Conservation (phyloP, 2,797 vertebrate species). For the Taeniopygia guttata region DNA sequence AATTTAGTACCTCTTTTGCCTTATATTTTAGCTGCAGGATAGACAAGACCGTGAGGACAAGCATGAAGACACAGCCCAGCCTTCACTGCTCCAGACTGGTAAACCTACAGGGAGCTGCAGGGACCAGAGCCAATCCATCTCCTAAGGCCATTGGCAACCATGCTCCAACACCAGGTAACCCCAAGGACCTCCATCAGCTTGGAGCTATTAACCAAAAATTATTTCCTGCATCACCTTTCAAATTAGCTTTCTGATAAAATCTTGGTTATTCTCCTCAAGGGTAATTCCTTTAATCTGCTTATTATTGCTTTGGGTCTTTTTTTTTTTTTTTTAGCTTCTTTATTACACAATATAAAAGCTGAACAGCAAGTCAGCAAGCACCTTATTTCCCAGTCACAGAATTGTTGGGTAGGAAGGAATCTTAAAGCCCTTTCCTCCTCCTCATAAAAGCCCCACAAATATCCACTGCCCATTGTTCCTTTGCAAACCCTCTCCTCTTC, state of each 20-base stretch:
- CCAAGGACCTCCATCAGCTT: not conserved
- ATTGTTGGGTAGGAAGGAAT: not conserved
- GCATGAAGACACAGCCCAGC: not conserved
- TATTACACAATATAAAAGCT: not conserved
- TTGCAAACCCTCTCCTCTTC: not conserved
- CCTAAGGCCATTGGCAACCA: accelerated
- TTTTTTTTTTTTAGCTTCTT: not conserved
- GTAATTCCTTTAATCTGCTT: conserved; percentile 46
- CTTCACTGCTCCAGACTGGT: not conserved
- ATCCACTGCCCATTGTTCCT: not conserved
- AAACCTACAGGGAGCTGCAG: not conserved
- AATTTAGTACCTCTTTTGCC: not conserved
- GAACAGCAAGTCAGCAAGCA: not conserved
- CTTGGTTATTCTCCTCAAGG: conserved; percentile 2
- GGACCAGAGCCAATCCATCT: not conserved
- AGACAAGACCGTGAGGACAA: not conserved
- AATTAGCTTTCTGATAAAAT: conserved; percentile 52
- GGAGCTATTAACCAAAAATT: conserved; percentile 36
- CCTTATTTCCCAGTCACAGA: not conserved
- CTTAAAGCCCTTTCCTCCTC: not conserved
- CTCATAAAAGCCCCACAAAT: not conserved
- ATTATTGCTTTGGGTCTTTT: not conserved
- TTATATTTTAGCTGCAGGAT: not conserved
- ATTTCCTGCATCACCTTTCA: conserved; percentile 33
- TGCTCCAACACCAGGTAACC: not conserved